Percentiles rank a stretch among this genome's conserved stretches.
Conservation (phyloP, 2,888 invertebrate genomes). For the Craniophora ligustri region DNA sequence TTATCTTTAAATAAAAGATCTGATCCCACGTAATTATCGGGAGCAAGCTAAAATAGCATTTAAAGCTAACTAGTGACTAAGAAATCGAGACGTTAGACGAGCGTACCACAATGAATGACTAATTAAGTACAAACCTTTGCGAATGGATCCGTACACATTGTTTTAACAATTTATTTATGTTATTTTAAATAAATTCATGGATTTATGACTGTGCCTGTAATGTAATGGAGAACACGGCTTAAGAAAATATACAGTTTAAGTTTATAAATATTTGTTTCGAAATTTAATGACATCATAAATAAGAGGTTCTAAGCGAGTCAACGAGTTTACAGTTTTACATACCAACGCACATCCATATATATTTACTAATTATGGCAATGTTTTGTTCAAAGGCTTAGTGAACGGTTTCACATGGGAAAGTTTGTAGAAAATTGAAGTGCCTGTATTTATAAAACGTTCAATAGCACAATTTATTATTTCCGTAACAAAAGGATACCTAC, state of each 20-base stretch:
- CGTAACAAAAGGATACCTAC: no score
- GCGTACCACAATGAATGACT: constrained; percentile 1
- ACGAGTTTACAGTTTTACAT: constrained; percentile 1
- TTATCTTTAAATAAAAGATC: no score
- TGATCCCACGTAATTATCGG: no score
- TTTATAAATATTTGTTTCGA: constrained; percentile 51
- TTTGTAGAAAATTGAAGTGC: not conserved
- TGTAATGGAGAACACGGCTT: constrained; percentile 12
- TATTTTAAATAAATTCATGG: constrained; percentile 18
- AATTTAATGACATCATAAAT: constrained; percentile 28
- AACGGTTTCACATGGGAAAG: not conserved
- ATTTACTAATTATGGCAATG: no score
- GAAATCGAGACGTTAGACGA: constrained; percentile 42
- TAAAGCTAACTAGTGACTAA: no score
- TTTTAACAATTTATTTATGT: constrained; percentile 29
- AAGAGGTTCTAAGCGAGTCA: constrained; percentile 4
- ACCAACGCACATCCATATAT: not conserved
- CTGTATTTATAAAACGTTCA: no score
- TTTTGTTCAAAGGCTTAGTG: not conserved
- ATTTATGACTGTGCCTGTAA: constrained; percentile 18
- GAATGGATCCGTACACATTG: constrained; percentile 33
- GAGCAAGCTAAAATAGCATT: constrained; percentile 13
- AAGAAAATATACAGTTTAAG: constrained; percentile 12
- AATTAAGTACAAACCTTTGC: no score
- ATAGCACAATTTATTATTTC: no score